Evolutionary conservation across 2,888 invertebrate genomes (phyloP).

Genomic region (Andricus curvator): DNA sequence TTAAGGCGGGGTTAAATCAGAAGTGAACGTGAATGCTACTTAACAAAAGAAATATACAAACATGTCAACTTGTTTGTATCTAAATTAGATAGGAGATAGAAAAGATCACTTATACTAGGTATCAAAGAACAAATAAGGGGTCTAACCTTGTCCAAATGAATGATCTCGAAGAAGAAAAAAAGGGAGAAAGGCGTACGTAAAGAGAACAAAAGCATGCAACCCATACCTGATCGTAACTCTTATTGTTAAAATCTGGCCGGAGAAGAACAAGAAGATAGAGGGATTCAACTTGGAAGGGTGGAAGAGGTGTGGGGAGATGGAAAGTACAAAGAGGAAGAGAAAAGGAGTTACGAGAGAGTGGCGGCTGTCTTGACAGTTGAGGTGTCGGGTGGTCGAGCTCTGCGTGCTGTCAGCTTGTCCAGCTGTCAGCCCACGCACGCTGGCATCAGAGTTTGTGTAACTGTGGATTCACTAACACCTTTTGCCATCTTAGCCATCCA

Average conservation of each 20-base stretch:
- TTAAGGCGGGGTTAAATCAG: too few species aligned
- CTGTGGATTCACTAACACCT: conserved; percentile 43
- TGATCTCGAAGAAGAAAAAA: neutral
- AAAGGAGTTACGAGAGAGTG: conserved; percentile 71
- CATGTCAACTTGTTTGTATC: too few species aligned
- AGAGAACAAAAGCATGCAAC: neutral
- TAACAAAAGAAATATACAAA: too few species aligned
- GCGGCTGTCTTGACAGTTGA: conserved; percentile 71
- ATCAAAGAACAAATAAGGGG: too few species aligned
- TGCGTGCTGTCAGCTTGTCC: conserved; percentile 75
- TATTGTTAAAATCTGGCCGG: neutral
- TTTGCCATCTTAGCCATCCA: conserved; percentile 48
- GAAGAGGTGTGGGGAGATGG: conserved; percentile 45
- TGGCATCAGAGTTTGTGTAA: conserved; percentile 63
- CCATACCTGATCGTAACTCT: neutral
- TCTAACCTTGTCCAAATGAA: neutral
- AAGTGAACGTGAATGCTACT: too few species aligned
- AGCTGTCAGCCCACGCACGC: conserved; percentile 76
- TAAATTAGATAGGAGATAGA: too few species aligned
- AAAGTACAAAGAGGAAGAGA: conserved; percentile 49
- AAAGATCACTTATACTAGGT: too few species aligned
- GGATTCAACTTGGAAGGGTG: conserved; percentile 46
- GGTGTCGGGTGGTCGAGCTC: conserved; percentile 76
- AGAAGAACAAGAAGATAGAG: neutral
- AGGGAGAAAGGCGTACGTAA: neutral